phyloP scores from a whole-genome alignment of 1,140 invertebrate genomes.

The Oryctes rhinoceros region DNA sequence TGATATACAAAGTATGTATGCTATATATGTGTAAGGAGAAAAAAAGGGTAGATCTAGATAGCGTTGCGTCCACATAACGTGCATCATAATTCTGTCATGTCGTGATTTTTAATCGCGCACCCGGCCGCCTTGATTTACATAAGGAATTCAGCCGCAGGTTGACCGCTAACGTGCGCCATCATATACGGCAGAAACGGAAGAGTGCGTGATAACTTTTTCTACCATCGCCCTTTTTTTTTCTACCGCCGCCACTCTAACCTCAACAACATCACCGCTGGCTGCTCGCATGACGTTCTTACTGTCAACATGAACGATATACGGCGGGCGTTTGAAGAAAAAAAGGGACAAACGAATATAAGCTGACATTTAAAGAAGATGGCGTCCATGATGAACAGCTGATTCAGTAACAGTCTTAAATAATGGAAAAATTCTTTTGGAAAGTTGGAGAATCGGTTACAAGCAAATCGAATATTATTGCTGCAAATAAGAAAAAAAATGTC shows the following conservation, averaged over 20 bases:
- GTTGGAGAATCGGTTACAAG: no score
- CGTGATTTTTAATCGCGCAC: constrained; percentile 51
- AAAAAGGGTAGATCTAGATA: constrained; percentile 36
- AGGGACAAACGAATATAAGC: no score
- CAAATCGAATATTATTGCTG: no score
- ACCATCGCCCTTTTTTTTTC: not conserved
- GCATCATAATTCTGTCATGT: constrained; percentile 54
- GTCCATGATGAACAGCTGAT: no score
- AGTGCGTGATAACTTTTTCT: constrained; percentile 13
- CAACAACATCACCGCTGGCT: not conserved
- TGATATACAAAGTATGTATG: not conserved
- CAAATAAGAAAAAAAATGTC: no score
- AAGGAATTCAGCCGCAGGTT: constrained; percentile 38
- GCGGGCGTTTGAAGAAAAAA: no score
- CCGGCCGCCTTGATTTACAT: constrained; percentile 52
- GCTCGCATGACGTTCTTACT: no score
- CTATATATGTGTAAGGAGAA: not conserved
- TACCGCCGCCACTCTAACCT: not conserved
- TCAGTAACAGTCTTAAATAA: no score
- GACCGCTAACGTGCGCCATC: constrained; percentile 10
- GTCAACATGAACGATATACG: no score
- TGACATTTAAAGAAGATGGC: no score
- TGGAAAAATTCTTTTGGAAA: no score
- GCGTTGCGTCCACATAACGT: constrained; percentile 46
- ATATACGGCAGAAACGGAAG: not conserved